Evolutionary conservation across 2,113 vertebrate species (phyloP), one percentile per base, ranked within the genome.

Genomic region (Prunella fulvescens): DNA sequence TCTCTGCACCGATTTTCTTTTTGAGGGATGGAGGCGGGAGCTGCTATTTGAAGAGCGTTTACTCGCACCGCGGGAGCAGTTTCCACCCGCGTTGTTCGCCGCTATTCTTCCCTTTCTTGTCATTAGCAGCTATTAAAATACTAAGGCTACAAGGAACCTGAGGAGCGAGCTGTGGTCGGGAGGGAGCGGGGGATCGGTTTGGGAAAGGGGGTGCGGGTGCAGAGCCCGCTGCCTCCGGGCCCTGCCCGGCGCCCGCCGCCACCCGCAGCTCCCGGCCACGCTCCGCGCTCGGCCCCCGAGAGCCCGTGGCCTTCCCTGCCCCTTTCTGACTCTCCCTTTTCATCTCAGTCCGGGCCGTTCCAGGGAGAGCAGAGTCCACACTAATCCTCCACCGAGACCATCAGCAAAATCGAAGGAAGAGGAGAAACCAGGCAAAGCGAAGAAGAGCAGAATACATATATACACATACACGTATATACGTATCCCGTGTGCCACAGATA

Each of bases 41-140:
- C 4, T 66, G 26, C 69, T 71, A 4, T 85, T 70, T 67, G 84
- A 81, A 58, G 24, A 71, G 29, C 54, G 6, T 81, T 90, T 87
- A 84, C 84, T 76, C 26, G 7, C 70, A 67, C 70, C 15, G 44
- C 29, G 44, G 84, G 69, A 89, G 53, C 66, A 84, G 77, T 81
- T 96, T 95, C 91, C 87, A 94, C 57, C 24, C 19, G 24, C 39
- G 6, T 39, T 74, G 24, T 60, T 91, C 56, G 65, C 81, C 33
- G 39, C 81, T 83, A 2, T 64, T 84, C 70, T 88, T 86, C 67
- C 54, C 39, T 23, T 42, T 72, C 82, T 72, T 76, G 80, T 84
- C 78, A 64, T 92, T 92, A 81, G 28, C 91, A 88, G 65, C 47
- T 86, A 77, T 72, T 92, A 66, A 86, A 91, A 60, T 40, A 58